Evolutionary conservation across 2,797 vertebrate species (phyloP).

Genomic region (Pogoniulus pusillus): DNA sequence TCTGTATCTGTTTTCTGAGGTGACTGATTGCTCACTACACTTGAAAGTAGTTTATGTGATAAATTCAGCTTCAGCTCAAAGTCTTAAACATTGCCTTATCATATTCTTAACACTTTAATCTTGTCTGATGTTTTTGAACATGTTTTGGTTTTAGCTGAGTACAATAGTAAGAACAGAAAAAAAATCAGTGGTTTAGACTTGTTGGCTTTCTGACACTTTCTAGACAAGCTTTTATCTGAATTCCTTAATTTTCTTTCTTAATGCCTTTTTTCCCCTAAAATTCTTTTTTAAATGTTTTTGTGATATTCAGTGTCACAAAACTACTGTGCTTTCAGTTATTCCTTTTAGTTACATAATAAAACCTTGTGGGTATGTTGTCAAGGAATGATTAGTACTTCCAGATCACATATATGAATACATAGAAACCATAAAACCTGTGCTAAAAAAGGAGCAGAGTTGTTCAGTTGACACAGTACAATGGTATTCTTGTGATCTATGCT

Average conservation of each 20-base stretch:
- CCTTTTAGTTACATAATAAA: not conserved
- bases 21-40: not conserved
- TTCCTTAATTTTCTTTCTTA: not conserved
- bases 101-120: not conserved
- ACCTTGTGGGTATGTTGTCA: not conserved
- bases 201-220: not conserved
- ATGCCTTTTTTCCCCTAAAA: not conserved
- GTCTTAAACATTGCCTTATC: not conserved
- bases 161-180: not conserved
- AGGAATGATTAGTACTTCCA: not conserved
- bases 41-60: not conserved
- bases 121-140: not conserved
- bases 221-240: not conserved
- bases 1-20: not conserved
- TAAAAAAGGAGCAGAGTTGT: not conserved
- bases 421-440: not conserved
- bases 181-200: not conserved
- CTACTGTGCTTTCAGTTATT: not conserved
- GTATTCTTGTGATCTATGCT: not conserved
- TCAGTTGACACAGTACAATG: not conserved
- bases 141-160: not conserved
- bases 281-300: not conserved
- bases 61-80: not conserved
- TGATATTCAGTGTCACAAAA: not conserved
- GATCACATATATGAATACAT: not conserved